Evolutionary conservation across 2,888 invertebrate genomes (phyloP).

Genomic region (Merodon equestris): DNA sequence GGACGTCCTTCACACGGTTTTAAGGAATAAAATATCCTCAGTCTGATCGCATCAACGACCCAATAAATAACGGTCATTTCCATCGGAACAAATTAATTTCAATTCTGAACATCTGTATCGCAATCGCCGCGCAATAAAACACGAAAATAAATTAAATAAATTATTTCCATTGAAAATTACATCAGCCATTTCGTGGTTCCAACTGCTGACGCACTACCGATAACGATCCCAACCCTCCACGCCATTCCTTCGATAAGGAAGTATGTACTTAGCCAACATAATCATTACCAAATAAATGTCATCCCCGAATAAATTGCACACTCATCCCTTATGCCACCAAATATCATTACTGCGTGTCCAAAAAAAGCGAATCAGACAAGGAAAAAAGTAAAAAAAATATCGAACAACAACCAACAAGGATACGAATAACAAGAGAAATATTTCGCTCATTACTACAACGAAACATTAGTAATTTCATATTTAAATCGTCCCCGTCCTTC

Average conservation of each 20-base stretch:
- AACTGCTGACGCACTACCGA: not conserved
- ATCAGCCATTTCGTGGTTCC: conserved; percentile 25
- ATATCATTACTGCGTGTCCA: not conserved
- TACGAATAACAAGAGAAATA: no score
- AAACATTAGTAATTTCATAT: conserved; percentile 48
- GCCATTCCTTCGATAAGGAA: conserved; percentile 4
- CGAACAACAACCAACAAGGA: no score
- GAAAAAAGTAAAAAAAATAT: not conserved
- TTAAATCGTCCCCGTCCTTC: conserved; percentile 19
- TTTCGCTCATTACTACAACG: conserved; percentile 20
- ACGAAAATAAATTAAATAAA: no score
- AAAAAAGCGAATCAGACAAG: conserved; percentile 27
- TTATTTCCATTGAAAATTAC: conserved; percentile 7
- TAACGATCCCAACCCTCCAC: no score
- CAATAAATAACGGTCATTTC: no score
- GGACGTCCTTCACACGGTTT: no score
- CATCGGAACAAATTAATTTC: no score
- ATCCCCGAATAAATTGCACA: conserved; percentile 10
- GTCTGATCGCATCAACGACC: no score
- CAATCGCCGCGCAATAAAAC: no score
- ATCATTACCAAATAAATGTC: conserved; percentile 28
- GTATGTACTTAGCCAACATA: conserved; percentile 15
- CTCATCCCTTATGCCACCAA: not conserved
- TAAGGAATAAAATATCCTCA: no score
- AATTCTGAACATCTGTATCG: no score